phyloP scores from a whole-genome alignment of 2,113 vertebrate genomes.

The Thunnus thynnus region DNA sequence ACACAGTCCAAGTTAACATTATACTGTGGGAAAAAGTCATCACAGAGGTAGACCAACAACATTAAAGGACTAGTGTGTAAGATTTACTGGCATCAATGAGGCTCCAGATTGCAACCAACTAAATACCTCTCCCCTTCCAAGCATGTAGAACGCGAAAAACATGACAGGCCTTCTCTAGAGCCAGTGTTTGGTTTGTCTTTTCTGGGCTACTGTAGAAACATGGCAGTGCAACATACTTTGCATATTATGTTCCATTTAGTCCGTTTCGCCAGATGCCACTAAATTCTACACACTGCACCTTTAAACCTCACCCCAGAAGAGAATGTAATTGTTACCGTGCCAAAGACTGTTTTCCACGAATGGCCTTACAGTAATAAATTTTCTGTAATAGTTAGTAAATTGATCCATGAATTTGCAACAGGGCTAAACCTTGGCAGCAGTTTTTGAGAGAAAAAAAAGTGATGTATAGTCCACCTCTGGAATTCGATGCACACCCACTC shows the following conservation, averaged over 20 bases:
- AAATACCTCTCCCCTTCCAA: too few relatives aligned
- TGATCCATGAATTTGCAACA: conserved; percentile 33
- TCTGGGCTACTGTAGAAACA: too few relatives aligned
- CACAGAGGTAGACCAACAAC: conserved; percentile 1
- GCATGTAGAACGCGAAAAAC: too few relatives aligned
- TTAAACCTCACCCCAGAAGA: conserved; percentile 5
- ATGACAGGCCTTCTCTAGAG: too few relatives aligned
- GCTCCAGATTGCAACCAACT: too few relatives aligned
- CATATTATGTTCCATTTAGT: too few relatives aligned
- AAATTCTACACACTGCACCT: too few relatives aligned
- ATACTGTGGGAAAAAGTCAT: background rate
- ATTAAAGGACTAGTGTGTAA: background rate
- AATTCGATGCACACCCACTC: conserved; percentile 4
- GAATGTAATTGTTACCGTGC: conserved; percentile 21
- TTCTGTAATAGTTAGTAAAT: conserved; percentile 36
- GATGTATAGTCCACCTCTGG: conserved; percentile 7
- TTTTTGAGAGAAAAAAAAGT: background rate
- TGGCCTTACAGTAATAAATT: conserved; percentile 11
- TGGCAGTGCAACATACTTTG: too few relatives aligned
- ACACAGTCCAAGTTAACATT: background rate
- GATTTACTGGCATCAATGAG: too few relatives aligned
- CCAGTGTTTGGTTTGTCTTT: too few relatives aligned
- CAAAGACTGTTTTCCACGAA: conserved; percentile 24
- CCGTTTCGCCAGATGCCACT: too few relatives aligned
- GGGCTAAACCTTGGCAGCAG: conserved; percentile 28